Base-by-base conservation (phyloP, 1,140 invertebrate species). In the Druon quercuslanigerum region DNA sequence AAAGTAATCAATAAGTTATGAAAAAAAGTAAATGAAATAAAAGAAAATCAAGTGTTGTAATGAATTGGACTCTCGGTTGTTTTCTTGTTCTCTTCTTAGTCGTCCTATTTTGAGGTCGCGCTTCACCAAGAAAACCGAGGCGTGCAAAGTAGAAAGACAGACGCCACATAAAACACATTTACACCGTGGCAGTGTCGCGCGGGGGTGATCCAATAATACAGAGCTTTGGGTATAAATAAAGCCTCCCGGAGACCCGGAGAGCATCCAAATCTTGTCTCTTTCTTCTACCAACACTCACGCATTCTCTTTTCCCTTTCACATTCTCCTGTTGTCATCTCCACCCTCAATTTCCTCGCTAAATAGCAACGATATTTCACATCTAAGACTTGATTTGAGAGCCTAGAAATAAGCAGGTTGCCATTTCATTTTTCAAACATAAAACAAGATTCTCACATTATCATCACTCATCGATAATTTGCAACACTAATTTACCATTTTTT, bases 201-300 rank as follows among this genome's bases (percentile, higher is more conserved):
- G 83, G 83, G 83, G 82, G 83, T 79, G 83, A 84, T 82, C 83
- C 81, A 84, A 84, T 84, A 84, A 84, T 83, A 83, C 79, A 73
- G 79, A 81, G 79, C 81, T 84, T 81, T 73, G 83, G 79, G 76
- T 84, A 82, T 84, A 84, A 84, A 84, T 84, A 84, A 82, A 83
- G 79, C 73, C 79, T 73, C 76, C 79, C 79, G 79, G 57, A 57
- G 66, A 78, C 73, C 50, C 71, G 73, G 57, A 78, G 77, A 78
- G 81, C 75, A 79, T 71, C 79, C 75, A 73, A 77, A 74, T 76
- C 72, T 77, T 72, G 71, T 77, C 75, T 78, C 51, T 73, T 20
- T 76, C 73, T 74, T 46, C n/a, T 72, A 51, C 57, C 51, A 46
- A 60, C 74, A 60, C 50, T 66, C 25, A 33, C 25, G 60, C 60